A percentile compares a stretch with the other conserved stretches of the same genome.
phyloP scores from a whole-genome alignment of 1,140 invertebrate species.

The Caenorhabditis latens region DNA sequence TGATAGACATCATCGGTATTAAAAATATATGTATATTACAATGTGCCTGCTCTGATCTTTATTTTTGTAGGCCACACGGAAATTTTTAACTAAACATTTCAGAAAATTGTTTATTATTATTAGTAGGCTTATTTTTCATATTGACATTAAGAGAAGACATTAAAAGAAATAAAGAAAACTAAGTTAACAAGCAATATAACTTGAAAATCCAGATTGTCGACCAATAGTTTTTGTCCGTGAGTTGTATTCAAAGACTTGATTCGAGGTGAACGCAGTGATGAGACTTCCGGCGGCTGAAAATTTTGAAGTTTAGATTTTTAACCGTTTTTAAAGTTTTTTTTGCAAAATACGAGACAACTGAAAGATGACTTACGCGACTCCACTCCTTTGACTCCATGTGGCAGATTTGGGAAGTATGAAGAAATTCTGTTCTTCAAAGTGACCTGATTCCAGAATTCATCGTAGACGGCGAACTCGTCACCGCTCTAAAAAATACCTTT shows the following conservation, averaged over 20 bases:
- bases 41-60: too few relatives aligned
- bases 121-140: background rate
- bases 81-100: too few relatives aligned
- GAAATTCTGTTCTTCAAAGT: slow-evolving; percentile 63
- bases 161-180: background rate
- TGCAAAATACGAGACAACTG: too few relatives aligned
- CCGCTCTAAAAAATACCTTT: slow-evolving; percentile 58
- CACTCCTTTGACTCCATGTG: slow-evolving; percentile 62
- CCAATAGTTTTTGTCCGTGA: slow-evolving; percentile 48
- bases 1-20: too few relatives aligned
- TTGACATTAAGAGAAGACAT: background rate
- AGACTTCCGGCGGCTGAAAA: slow-evolving; percentile 47
- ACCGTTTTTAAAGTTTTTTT: too few relatives aligned
- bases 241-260: slow-evolving; percentile 63
- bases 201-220: slow-evolving; percentile 35
- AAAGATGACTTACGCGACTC: slow-evolving; percentile 45
- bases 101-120: background rate
- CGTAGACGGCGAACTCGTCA: slow-evolving; percentile 65
- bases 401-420: slow-evolving; percentile 64
- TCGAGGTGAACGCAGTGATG: slow-evolving; percentile 56
- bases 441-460: slow-evolving; percentile 65
- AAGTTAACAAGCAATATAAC: slow-evolving; percentile 38
- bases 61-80: too few relatives aligned
- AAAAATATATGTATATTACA: too few relatives aligned
- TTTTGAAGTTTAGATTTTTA: too few relatives aligned